Conservation (phyloP, 2,113 vertebrate species). For the Choloepus hoffmanni region DNA sequence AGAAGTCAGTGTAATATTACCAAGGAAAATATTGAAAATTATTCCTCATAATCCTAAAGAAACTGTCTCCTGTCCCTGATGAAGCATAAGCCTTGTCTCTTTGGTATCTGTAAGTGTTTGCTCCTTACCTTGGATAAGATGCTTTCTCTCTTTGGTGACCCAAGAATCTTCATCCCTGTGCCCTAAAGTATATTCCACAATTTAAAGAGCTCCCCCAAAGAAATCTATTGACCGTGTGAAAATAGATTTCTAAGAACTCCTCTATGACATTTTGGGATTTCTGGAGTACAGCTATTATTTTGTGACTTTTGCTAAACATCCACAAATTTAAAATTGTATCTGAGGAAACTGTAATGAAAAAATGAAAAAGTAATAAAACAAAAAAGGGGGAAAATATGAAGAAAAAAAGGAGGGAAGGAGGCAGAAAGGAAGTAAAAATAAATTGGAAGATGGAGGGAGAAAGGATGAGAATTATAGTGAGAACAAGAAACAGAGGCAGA, state of each 20-base stretch:
- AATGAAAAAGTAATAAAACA: background rate
- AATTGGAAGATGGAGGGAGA: background rate
- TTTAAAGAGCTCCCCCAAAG: background rate
- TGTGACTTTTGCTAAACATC: background rate
- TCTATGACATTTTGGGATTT: background rate
- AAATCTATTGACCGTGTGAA: background rate
- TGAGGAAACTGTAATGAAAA: background rate
- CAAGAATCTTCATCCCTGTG: background rate
- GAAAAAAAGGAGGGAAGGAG: background rate
- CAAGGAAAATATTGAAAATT: background rate
- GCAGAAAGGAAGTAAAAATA: background rate
- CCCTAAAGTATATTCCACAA: background rate
- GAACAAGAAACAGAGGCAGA: background rate
- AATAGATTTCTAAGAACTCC: background rate
- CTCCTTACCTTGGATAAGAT: fast-evolving
- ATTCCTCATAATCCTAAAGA: background rate
- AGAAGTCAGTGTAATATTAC: background rate
- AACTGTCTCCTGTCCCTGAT: background rate
- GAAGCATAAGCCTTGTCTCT: background rate
- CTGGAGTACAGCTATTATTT: too few species aligned
- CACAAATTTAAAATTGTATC: background rate
- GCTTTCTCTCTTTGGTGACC: background rate
- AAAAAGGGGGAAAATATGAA: background rate
- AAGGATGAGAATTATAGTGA: background rate
- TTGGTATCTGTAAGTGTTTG: background rate